Evolutionary conservation across 2,113 vertebrate species (phyloP).

Genomic region (Seriola quinqueradiata): DNA sequence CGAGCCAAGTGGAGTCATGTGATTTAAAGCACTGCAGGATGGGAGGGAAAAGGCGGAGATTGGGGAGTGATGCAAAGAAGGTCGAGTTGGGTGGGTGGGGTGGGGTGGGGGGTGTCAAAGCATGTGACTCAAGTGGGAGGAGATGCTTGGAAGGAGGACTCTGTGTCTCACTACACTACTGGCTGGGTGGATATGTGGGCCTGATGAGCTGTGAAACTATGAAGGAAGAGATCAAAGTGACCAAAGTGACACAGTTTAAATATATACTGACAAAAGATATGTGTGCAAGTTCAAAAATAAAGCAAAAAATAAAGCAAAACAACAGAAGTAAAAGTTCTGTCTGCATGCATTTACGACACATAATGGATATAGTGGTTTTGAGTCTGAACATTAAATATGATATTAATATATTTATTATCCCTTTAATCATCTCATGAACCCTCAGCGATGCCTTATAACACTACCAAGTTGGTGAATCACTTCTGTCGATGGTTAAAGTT

Average conservation of each 20-base stretch:
- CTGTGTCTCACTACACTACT: slow-evolving; percentile 47
- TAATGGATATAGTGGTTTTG: not conserved
- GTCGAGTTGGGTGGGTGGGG: rapidly evolving
- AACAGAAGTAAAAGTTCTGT: not conserved
- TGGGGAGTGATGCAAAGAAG: not conserved
- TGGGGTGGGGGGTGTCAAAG: not conserved
- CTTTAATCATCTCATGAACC: not conserved
- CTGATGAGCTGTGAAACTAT: slow-evolving; percentile 48
- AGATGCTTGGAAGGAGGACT: slow-evolving; percentile 40
- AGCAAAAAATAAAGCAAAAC: not conserved
- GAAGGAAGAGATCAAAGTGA: slow-evolving; percentile 49
- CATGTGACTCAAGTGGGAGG: slow-evolving; percentile 70
- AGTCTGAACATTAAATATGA: not conserved
- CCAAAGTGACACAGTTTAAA: slow-evolving; percentile 17
- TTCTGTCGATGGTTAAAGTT: no score
- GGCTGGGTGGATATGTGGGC: slow-evolving; percentile 50
- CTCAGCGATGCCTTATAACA: not conserved
- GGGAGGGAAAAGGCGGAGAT: slow-evolving; percentile 13
- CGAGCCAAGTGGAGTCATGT: slow-evolving; percentile 42
- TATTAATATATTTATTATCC: no score
- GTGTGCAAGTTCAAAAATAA: not conserved
- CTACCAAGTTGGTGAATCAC: not conserved
- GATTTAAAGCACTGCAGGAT: slow-evolving; percentile 52
- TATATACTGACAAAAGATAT: not conserved
- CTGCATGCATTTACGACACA: not conserved